phyloP scores from a whole-genome alignment of 2,888 invertebrate species.

The Drosophila peninsularis region DNA sequence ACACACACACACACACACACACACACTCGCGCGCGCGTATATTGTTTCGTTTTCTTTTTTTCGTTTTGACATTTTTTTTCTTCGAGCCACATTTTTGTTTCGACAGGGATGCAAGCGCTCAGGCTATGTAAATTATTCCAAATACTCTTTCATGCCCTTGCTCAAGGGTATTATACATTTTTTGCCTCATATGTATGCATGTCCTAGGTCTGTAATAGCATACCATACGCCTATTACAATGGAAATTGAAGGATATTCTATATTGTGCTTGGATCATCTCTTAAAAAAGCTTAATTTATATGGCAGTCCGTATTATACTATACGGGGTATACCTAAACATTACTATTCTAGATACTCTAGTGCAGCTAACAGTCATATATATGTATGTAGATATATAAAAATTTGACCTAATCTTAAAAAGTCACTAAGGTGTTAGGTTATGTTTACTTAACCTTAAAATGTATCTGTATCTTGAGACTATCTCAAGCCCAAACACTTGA shows the following conservation, averaged over 20 bases:
- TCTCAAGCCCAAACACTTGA: constrained; percentile 12
- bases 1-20: constrained; percentile 1
- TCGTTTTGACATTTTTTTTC: constrained; percentile 57
- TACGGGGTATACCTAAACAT: neutral
- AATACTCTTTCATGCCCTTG: neutral
- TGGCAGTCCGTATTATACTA: no score
- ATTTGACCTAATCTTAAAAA: neutral
- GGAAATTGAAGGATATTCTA: neutral
- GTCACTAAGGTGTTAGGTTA: neutral
- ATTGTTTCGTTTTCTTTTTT: constrained; percentile 35
- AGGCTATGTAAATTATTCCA: constrained; percentile 11
- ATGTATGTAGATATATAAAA: no score
- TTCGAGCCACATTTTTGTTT: constrained; percentile 39
- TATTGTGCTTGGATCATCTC: neutral
- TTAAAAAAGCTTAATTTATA: neutral
- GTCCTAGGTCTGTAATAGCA: neutral
- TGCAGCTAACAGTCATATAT: neutral
- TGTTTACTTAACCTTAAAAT: constrained; percentile 5
- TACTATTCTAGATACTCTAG: no score
- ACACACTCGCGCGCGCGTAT: constrained; percentile 15
- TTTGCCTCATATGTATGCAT: neutral
- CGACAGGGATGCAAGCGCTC: constrained; percentile 45
- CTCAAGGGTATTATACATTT: neutral
- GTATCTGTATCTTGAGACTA: constrained; percentile 29
- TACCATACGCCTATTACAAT: no score